Evolutionary conservation across 2,888 invertebrate genomes (phyloP), one percentile per base, ranked within the genome.

Genomic region (Aproaerema taeniolella): DNA sequence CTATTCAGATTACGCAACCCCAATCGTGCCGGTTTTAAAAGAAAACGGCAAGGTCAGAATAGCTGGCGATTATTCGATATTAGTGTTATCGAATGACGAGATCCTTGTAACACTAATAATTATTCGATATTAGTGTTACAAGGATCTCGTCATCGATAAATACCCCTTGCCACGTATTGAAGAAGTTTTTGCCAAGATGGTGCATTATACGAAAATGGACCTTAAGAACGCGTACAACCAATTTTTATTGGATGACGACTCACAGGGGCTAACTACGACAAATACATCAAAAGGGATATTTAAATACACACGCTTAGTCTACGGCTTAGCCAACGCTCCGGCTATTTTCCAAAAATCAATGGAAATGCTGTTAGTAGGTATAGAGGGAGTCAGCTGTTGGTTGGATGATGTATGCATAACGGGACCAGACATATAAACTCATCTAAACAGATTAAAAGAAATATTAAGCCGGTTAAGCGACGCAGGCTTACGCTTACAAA

Each of bases 271-370:
- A 2, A 34, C 33, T 7, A 34, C 33, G 6, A 34, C 25, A 1
- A 34, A 34, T 10, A 34, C 64, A 1, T 48, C 50, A 2, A 50
- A 47, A 32, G 61, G 62, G 0, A 39, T 62, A 20, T 63, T 47
- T 39, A 52, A 45, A 35, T 61, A 53, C 43, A 58, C 52, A 6
- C 39, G 59, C 2, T 38, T 62, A 13, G 47, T 60, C 8, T 65
- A 50, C 35, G 63, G 63, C 1, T 45, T 70, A 10, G 52, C 58
- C 3, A 58, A 50, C 16, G 63, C 59, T 2, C 62, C 65, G 0
- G 57, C 57, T 2, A 61, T 63, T 39, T 69, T 71, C 41, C 64
- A 73, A 51, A 52, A 52, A 41, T 38, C 58, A 1, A 68, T 72
- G 57, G 56, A 61, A 39, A 44, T 41, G 0, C 32, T 58, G 6